Evolutionary conservation across 2,113 vertebrate species (phyloP).

Genomic region (Pollimyrus isidori): DNA sequence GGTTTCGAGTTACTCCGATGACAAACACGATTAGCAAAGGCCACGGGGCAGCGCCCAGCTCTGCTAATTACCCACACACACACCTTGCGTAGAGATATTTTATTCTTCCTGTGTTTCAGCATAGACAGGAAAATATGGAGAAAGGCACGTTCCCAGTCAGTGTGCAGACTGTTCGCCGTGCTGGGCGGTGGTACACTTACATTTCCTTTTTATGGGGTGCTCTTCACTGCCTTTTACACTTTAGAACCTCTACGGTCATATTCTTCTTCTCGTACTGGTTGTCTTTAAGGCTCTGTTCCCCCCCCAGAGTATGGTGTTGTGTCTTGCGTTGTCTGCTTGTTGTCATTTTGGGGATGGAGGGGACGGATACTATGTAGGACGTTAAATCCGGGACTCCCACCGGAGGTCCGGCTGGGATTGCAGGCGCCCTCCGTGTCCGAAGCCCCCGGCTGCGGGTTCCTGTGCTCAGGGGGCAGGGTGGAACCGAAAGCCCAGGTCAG

Average conservation of each 20-base stretch:
- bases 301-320: background rate
- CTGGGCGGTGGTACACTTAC: background rate
- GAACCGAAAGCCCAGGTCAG: background rate
- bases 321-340: background rate
- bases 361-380: background rate
- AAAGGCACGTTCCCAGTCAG: background rate
- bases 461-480: background rate
- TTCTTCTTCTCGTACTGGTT: background rate
- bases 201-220: background rate
- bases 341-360: background rate
- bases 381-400: background rate
- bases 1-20: slow-evolving; percentile 38
- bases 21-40: slow-evolving; percentile 40
- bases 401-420: background rate
- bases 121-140: background rate
- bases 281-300: background rate
- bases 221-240: background rate
- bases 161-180: background rate
- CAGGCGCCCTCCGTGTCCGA: background rate
- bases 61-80: slow-evolving; percentile 31
- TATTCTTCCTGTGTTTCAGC: background rate
- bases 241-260: background rate
- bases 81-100: slow-evolving; percentile 14
- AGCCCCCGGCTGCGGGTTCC: background rate
- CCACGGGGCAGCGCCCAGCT: background rate